Percentiles rank a stretch among this genome's conserved stretches.
Evolutionary conservation across 2,113 vertebrate genomes (phyloP).

Genomic region (Ibidorhyncha struthersii): DNA sequence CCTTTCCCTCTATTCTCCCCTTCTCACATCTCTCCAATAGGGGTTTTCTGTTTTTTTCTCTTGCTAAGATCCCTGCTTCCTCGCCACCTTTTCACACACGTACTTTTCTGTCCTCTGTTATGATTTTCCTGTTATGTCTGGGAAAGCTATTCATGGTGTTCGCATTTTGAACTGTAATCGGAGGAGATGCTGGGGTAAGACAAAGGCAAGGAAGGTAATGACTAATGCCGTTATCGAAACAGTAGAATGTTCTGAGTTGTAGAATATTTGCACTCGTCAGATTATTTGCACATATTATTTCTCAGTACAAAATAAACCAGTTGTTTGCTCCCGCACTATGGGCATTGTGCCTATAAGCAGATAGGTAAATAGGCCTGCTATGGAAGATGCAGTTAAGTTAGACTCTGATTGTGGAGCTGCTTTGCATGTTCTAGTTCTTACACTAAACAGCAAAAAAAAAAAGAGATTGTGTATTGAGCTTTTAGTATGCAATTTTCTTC

Average conservation of each 20-base stretch:
- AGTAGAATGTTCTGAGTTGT: background rate
- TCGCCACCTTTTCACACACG: background rate
- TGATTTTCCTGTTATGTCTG: background rate
- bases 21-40: background rate
- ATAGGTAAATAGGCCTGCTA: background rate
- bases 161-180: background rate
- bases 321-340: background rate
- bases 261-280: constrained; percentile 2
- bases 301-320: background rate
- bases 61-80: background rate
- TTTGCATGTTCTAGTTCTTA: constrained; percentile 16
- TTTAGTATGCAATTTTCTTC: constrained; percentile 55
- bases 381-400: background rate
- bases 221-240: background rate
- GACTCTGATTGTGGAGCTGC: background rate
- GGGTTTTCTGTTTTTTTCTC: background rate
- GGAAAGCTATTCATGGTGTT: background rate
- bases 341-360: background rate
- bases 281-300: constrained; percentile 22
- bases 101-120: background rate
- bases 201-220: background rate
- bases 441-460: background rate
- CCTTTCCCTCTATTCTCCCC: background rate
- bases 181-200: background rate
- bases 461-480: background rate